These are phyloP conservation scores for Prochilodus magdalenae DNA, from an alignment of 2,113 vertebrate genomes.

Conservation along the genomic window DNA sequence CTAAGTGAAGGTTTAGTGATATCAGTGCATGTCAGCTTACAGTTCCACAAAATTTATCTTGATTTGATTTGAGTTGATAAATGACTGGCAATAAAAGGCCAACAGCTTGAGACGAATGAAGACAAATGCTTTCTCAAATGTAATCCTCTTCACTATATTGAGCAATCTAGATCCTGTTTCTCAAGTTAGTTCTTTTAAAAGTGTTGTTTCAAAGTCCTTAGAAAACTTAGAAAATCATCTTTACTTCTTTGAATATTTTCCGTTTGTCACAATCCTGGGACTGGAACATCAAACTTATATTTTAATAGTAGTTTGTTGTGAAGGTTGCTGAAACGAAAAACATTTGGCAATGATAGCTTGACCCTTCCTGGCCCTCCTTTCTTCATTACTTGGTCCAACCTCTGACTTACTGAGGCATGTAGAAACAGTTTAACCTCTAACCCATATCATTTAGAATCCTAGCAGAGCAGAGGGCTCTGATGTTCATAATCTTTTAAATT, in stretches of 20 bases:
- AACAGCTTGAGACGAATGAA: background rate
- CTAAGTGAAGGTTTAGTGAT: background rate
- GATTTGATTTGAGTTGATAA: slow-evolving; percentile 8
- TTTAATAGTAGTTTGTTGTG: background rate
- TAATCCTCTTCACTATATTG: background rate
- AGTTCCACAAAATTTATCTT: background rate
- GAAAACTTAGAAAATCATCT: background rate
- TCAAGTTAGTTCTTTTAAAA: background rate
- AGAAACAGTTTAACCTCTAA: slow-evolving; percentile 4
- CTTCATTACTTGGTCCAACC: background rate
- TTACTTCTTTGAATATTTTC: background rate
- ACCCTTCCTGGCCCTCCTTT: too few relatives aligned
- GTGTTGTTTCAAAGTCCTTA: background rate
- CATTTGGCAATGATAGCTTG: background rate
- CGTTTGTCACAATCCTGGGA: background rate
- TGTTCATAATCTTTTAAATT: background rate
- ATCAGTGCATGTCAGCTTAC: background rate
- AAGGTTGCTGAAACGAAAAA: background rate
- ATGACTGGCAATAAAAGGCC: background rate
- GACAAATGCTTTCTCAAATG: background rate
- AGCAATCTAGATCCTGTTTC: background rate
- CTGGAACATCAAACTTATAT: background rate
- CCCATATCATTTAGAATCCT: background rate
- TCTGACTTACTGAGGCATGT: background rate
- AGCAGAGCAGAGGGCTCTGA: background rate